Conservation (phyloP, 2,797 vertebrate genomes). For the Catharus ustulatus region DNA sequence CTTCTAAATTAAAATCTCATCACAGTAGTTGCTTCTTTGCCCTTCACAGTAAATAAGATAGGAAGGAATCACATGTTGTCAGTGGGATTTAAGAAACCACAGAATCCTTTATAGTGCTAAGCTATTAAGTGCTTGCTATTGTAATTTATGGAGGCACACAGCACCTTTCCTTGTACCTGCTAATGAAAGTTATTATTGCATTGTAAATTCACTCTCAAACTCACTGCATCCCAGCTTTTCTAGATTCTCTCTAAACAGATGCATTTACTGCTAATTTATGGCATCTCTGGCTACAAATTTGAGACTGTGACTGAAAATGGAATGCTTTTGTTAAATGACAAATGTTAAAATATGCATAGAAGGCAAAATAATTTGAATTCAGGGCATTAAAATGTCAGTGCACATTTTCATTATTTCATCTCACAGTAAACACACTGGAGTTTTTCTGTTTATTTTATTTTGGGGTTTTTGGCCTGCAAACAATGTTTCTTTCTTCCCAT, state of each 20-base stretch:
- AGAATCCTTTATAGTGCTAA: neutral
- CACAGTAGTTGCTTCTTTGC: neutral
- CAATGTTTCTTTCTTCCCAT: neutral
- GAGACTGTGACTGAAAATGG: neutral
- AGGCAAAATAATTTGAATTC: neutral
- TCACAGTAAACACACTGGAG: neutral
- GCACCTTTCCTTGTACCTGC: neutral
- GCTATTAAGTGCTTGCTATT: neutral
- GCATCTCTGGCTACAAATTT: neutral
- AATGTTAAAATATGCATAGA: neutral
- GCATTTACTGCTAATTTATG: neutral
- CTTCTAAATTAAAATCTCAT: conserved; percentile 33
- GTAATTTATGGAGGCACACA: neutral
- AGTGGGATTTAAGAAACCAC: neutral
- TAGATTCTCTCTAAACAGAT: neutral
- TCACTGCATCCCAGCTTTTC: neutral
- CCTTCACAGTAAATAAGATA: neutral
- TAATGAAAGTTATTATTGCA: neutral
- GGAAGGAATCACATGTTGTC: neutral
- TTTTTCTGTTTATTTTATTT: neutral
- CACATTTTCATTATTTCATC: neutral
- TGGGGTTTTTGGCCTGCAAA: neutral
- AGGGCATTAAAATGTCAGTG: neutral
- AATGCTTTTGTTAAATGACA: neutral
- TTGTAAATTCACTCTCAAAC: neutral